Percentiles rank a stretch among this genome's conserved stretches.
These are phyloP conservation scores for Harpagifer antarcticus DNA, from an alignment of 2,797 vertebrate species.

Conservation along the genomic window DNA sequence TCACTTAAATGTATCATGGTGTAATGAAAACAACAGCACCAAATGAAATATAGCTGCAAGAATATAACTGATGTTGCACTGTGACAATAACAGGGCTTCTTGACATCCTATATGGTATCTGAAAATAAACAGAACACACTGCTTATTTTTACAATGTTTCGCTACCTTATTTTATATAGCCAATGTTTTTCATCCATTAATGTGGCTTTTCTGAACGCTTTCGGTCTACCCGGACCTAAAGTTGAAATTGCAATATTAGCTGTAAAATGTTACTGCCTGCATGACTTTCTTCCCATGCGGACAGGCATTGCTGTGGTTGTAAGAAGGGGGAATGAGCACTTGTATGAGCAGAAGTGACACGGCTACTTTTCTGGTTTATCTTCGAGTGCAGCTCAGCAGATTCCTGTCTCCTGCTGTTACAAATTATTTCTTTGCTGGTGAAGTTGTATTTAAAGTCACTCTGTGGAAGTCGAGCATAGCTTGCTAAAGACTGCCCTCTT, in stretches of 20 bases:
- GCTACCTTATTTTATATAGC: no score
- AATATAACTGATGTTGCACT: neutral
- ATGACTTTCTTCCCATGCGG: neutral
- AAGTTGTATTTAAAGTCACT: neutral
- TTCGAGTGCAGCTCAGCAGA: constrained; percentile 20
- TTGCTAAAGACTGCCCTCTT: constrained; percentile 55
- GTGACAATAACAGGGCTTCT: neutral
- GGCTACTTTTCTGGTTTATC: constrained; percentile 13
- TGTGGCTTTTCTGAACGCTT: no score
- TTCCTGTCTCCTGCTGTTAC: constrained; percentile 4
- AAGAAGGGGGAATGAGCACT: neutral
- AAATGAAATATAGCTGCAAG: neutral
- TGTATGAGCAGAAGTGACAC: neutral
- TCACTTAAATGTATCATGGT: neutral
- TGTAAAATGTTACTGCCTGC: neutral
- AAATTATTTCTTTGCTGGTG: neutral
- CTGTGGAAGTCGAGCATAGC: constrained; percentile 4
- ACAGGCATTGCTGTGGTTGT: constrained; percentile 15
- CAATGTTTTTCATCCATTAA: no score
- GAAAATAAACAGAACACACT: neutral
- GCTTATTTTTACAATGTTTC: no score
- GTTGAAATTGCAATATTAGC: neutral
- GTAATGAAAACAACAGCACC: neutral
- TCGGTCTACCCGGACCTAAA: no score
- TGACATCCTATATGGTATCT: neutral